Base-by-base conservation (phyloP, 2,888 invertebrate species). In the Sarcophaga rosellei region DNA sequence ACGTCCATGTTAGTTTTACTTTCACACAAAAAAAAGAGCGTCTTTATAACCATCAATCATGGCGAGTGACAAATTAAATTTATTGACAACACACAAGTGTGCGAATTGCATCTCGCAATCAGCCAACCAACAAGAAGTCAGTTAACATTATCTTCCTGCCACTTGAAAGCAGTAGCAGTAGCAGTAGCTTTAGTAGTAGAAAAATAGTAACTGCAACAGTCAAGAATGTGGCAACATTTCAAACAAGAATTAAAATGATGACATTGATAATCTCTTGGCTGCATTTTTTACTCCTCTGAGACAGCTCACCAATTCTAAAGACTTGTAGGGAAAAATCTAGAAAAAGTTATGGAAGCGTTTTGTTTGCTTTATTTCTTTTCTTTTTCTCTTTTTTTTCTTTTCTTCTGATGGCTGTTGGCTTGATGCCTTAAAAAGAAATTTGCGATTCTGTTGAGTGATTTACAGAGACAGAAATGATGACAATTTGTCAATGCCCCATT, bases 381-480 rank as follows among this genome's bases (percentile, higher is more conserved):
- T 35, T 35, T 25, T 25, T 5, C 5, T 0, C 5, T 25, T 6
- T 35, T 6, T 35, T 35, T 6, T 23, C 3, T 4, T 25, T 47
- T 47, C 5, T 15, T 47, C 11, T 53, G 17, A 4, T 53, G 23
- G 8, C n/a, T 23, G 8, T 69, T 47, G 65, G 73, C 66, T 63
- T 53, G 15, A 17, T 53, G 12, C 53, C 15, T 53, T 53, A 63
- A 75, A 59, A 72, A 53, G n/a, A 80, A 61, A 72, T 65, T 80
- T 76, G 63, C 53, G 53, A 53, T 53, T 53, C 53, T 53, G 15
- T 53, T 74, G 57, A 45, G 73, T 85, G 85, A 85, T 78, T 81
- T 85, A 84, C 75, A 74, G 73, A 77, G 81, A 85, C 81, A 85
- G 77, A 77, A 76, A 85, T 85, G 81, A 85, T 81, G 77, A 81